Conservation (phyloP, 2,888 invertebrate species). For the Limnephilus auricula region DNA sequence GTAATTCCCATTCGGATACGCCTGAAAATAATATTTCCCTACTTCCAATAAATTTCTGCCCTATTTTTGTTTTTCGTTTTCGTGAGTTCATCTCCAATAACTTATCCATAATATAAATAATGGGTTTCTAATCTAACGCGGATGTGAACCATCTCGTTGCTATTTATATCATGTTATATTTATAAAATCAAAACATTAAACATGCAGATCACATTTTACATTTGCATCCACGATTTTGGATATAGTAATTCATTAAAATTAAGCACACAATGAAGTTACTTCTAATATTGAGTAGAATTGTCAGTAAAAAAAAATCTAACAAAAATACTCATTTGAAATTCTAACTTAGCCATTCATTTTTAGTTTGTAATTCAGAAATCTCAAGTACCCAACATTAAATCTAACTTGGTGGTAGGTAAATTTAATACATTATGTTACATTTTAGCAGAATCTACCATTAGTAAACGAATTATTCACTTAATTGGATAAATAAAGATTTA, state of each 20-base stretch:
- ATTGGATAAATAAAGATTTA: not conserved
- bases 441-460: not conserved
- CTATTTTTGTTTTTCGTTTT: not conserved
- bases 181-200: not conserved
- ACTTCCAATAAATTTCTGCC: not conserved
- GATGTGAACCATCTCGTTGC: not conserved
- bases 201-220: not conserved
- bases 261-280: not conserved
- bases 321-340: not conserved
- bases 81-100: not conserved
- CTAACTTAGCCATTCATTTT: not conserved
- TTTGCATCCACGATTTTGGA: not conserved
- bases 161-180: not conserved
- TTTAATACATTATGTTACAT: not conserved
- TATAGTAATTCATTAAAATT: not conserved
- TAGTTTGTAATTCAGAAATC: not conserved
- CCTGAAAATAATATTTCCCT: not conserved
- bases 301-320: not conserved
- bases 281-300: not conserved
- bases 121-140: not conserved
- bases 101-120: not conserved
- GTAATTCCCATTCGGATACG: not conserved
- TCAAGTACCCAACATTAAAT: not conserved
- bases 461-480: not conserved
- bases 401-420: not conserved